phyloP scores from a whole-genome alignment of 2,113 vertebrate genomes.

The Ancistrus triradiatus region DNA sequence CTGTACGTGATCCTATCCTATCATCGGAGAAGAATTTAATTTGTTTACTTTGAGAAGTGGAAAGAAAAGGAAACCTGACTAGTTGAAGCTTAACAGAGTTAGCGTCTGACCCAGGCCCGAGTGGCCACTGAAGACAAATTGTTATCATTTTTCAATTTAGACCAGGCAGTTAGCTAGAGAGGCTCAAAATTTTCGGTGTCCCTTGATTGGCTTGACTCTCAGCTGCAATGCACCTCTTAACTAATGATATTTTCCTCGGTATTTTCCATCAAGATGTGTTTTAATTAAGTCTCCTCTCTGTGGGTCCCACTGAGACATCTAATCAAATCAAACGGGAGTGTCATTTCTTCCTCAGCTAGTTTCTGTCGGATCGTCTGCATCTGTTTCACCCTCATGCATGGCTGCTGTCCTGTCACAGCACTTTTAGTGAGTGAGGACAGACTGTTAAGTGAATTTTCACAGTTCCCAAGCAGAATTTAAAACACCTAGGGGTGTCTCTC shows the following conservation, averaged over 20 bases:
- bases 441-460: no score
- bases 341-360: conserved; percentile 18
- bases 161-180: conserved; percentile 31
- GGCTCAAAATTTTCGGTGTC: not conserved
- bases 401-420: conserved; percentile 12
- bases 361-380: conserved; percentile 27
- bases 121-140: conserved; percentile 41
- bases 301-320: conserved; percentile 56
- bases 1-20: not conserved
- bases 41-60: conserved; percentile 40
- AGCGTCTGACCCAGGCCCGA: conserved; percentile 32
- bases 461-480: no score
- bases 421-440: not conserved
- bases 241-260: conserved; percentile 44
- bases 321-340: conserved; percentile 58
- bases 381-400: conserved; percentile 21
- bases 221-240: conserved; percentile 24
- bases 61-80: conserved; percentile 12
- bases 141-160: conserved; percentile 53
- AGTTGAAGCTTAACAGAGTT: conserved; percentile 41
- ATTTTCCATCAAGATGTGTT: conserved; percentile 69
- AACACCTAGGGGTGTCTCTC: no score
- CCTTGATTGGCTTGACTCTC: conserved; percentile 27
- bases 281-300: conserved; percentile 66
- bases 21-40: conserved; percentile 36